Conservation (phyloP, 2,797 vertebrate species). For the Pteronotus mesoamericanus region DNA sequence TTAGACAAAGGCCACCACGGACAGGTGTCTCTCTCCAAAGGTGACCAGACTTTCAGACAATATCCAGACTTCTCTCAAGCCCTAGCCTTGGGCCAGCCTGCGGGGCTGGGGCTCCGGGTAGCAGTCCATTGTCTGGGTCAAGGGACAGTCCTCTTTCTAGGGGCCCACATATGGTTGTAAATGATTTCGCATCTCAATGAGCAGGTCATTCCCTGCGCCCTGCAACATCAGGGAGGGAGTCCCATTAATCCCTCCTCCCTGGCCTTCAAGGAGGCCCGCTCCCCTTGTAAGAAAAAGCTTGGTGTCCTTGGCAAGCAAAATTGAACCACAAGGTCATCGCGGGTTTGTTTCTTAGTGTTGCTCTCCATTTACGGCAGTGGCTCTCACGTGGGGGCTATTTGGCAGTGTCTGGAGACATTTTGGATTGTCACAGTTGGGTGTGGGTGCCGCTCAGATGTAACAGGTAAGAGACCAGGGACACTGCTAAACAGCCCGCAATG, state of each 20-base stretch:
- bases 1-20: not conserved
- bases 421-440: not conserved
- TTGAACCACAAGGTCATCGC: fast-evolving
- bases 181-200: not conserved
- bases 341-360: not conserved
- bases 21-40: not conserved
- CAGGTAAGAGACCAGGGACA: not conserved
- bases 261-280: not conserved
- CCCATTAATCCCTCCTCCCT: not conserved
- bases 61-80: not conserved
- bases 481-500: fast-evolving
- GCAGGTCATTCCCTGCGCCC: not conserved
- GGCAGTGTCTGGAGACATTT: not conserved
- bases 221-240: not conserved
- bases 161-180: fast-evolving
- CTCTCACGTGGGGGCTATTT: not conserved
- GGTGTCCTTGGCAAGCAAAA: not conserved
- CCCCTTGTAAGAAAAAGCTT: not conserved
- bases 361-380: fast-evolving
- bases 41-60: not conserved
- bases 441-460: not conserved
- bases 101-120: not conserved
- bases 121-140: fast-evolving
- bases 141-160: not conserved
- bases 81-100: not conserved